Evolutionary conservation across 2,797 vertebrate species (phyloP), one percentile per base, ranked within the genome.

Genomic region (Chromobotia macracanthus): DNA sequence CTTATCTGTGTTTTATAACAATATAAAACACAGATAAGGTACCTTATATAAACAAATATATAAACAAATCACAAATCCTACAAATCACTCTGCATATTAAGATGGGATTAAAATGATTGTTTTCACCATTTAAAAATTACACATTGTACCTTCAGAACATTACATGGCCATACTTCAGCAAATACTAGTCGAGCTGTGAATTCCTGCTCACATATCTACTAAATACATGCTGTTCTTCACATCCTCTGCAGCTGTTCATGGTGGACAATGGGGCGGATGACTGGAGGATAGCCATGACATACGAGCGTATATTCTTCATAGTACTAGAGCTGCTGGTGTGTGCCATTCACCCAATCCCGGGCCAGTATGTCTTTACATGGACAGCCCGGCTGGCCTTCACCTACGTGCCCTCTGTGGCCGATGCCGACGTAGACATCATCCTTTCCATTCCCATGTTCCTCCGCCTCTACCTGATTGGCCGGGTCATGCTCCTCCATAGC

Each of bases 391-490:
- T 97, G 90, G 96, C 97, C 84, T 97, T 97, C 87, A 95, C 94
- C 25, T 96, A 96, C 51, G 90, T 93, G 5, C 93, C 95, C 13
- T 95, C 96, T 0, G 95, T 94, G 86, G 96, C 95, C 0, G 92
- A 95, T 1, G 95, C 96, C 0, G 96, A 98, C 9, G 95, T 96
- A 88, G 97, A 98, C 87, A 94, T 98, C 91, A 95, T 97, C 80
- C 95, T 98, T 74, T 97, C 97, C 80, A 95, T 97, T 84, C 96
- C 97, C 87, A 98, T 98, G 97, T 98, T 98, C 91, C 93, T 98
- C 87, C 93, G 97, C 67, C 96, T 98, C 85, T 98, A 98, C 94
- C 92, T 98, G 90, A 95, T 98, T 16, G 96, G 94, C 85, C 94
- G 97, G 1, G 97, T 97, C 82, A 96, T 97, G 96, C 92, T 98